Conservation (phyloP, 2,113 vertebrate genomes). For the Hippopotamus amphibius region DNA sequence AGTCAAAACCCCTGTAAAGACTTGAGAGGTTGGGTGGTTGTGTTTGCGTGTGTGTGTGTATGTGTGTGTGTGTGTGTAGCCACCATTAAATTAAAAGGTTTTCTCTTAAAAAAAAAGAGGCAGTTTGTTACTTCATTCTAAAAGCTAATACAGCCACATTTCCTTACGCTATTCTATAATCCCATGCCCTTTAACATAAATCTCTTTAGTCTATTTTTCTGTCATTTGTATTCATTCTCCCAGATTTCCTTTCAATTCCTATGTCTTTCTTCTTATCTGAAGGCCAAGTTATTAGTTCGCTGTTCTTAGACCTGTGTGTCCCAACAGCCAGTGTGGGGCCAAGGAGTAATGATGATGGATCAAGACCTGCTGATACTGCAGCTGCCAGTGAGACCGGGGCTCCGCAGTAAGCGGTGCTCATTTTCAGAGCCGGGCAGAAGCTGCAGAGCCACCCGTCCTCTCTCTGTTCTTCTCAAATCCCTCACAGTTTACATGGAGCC, state of each 20-base stretch:
- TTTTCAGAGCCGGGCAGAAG: not conserved
- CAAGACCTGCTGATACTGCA: slow-evolving; percentile 78
- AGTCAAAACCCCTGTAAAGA: not conserved
- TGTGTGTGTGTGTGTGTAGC: not conserved
- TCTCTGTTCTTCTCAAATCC: not conserved
- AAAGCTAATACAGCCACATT: not conserved
- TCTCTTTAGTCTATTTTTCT: not conserved
- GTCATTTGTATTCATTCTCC: not conserved
- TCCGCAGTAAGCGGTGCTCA: fast-evolving
- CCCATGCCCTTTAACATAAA: not conserved
- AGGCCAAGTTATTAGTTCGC: slow-evolving; percentile 63
- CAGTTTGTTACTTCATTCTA: not conserved
- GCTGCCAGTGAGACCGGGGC: slow-evolving; percentile 65
- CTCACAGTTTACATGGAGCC: not conserved
- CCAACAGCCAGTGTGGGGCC: slow-evolving; percentile 74
- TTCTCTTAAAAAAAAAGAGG: not conserved
- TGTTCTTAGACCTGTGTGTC: slow-evolving; percentile 50
- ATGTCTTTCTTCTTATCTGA: not conserved
- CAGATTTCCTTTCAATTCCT: not conserved
- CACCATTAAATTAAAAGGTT: not conserved
- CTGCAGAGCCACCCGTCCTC: not conserved
- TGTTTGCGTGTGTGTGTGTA: no score
- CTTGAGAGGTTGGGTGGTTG: not conserved
- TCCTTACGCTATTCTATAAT: not conserved
- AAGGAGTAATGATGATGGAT: slow-evolving; percentile 80